A percentile compares a stretch with the other conserved stretches of the same genome.
Evolutionary conservation across 2,113 vertebrate genomes (phyloP).

Genomic region (Gila orcuttii): DNA sequence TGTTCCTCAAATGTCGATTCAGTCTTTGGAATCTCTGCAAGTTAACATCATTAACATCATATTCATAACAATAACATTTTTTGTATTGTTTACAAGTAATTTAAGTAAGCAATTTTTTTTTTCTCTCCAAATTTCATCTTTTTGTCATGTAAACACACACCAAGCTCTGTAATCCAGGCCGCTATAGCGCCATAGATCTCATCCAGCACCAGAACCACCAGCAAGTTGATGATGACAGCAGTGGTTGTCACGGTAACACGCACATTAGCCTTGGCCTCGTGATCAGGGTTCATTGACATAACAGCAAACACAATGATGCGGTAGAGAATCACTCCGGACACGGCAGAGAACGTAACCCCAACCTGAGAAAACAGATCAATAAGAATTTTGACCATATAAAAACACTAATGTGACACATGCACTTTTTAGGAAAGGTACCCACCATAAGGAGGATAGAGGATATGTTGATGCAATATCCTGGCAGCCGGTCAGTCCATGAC

Average conservation of each 20-base stretch:
- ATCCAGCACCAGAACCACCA: conserved; percentile 93
- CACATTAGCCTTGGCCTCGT: conserved; percentile 84
- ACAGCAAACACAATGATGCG: conserved; percentile 89
- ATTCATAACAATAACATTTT: background rate
- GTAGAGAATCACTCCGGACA: conserved; percentile 92
- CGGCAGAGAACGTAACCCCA: conserved; percentile 87
- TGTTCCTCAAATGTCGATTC: conserved; percentile 92
- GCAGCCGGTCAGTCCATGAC: conserved; percentile 87
- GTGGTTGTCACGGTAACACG: conserved; percentile 93
- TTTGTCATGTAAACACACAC: conserved; percentile 55
- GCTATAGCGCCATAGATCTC: conserved; percentile 95
- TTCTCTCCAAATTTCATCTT: background rate
- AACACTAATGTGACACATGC: background rate
- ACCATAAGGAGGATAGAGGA: conserved; percentile 94
- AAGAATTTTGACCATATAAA: background rate
- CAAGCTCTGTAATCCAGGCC: conserved; percentile 95
- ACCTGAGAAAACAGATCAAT: conserved; percentile 74
- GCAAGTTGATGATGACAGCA: conserved; percentile 94
- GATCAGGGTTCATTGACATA: conserved; percentile 87
- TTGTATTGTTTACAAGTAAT: no score
- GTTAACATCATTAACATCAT: conserved; percentile 16
- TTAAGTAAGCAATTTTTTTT: no score
- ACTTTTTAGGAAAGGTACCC: conserved; percentile 38
- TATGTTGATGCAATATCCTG: conserved; percentile 89
- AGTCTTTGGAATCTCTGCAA: conserved; percentile 92